Percentiles rank a stretch among this genome's conserved stretches.
phyloP scores from a whole-genome alignment of 2,888 invertebrate genomes.

The Diaprepes abbreviatus region DNA sequence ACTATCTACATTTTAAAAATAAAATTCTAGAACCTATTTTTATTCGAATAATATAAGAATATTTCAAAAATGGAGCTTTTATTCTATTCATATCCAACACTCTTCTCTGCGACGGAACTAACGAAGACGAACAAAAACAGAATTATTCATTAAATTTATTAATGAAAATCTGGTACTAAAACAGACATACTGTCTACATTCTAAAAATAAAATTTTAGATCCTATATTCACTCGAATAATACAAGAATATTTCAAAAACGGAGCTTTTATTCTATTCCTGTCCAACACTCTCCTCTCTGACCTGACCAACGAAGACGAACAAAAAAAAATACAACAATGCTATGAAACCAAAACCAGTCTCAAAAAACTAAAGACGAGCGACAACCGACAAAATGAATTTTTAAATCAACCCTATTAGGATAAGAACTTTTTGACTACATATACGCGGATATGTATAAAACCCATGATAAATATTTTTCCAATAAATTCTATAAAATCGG shows the following conservation, averaged over 20 bases:
- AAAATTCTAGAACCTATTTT: no score
- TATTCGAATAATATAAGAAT: no score
- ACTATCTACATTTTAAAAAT: no score
- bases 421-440: conserved; percentile 4
- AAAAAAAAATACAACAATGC: conserved; percentile 27
- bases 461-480: neutral
- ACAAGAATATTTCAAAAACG: conserved; percentile 15
- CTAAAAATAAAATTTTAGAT: neutral
- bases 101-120: no score
- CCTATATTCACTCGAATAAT: neutral
- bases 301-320: conserved; percentile 6
- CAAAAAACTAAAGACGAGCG: conserved; percentile 28
- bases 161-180: neutral
- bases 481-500: conserved; percentile 10
- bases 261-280: neutral
- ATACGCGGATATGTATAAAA: neutral
- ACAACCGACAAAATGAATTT: conserved; percentile 10
- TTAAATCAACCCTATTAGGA: conserved; percentile 25
- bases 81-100: no score
- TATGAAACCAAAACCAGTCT: conserved; percentile 32
- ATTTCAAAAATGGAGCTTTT: no score
- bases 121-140: no score
- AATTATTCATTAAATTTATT: neutral
- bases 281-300: neutral
- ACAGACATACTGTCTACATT: conserved; percentile 4